A percentile compares a stretch with the other conserved stretches of the same genome.
phyloP scores from a whole-genome alignment of 2,888 invertebrate species.

The Amblyteles armatorius region DNA sequence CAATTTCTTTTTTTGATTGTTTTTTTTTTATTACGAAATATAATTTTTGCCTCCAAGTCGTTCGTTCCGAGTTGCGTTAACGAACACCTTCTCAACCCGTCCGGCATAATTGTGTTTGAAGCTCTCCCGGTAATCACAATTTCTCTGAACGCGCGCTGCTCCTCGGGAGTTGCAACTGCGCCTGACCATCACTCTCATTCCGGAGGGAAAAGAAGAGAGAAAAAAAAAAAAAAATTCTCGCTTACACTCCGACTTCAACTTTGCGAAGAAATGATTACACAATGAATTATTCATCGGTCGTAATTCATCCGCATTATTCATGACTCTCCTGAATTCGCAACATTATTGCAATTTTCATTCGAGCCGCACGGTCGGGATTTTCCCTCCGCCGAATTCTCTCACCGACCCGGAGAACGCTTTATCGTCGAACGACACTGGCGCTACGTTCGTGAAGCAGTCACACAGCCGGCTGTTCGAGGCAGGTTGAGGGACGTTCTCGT shows the following conservation, averaged over 20 bases:
- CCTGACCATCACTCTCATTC: not conserved
- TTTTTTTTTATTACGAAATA: no score
- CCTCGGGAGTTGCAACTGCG: not conserved
- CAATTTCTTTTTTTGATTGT: no score
- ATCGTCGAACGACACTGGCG: not conserved
- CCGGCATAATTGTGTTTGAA: not conserved
- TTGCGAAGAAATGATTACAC: not conserved
- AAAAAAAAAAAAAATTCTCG: not conserved
- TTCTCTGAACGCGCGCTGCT: conserved; percentile 4
- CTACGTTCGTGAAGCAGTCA: not conserved
- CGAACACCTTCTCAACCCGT: not conserved
- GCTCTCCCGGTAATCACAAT: conserved; percentile 3
- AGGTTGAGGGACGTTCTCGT: not conserved
- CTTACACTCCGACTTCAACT: conserved; percentile 4
- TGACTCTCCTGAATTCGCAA: not conserved
- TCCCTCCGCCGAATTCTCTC: not conserved
- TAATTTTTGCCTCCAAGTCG: no score
- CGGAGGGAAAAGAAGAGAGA: not conserved
- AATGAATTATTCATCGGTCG: conserved; percentile 40
- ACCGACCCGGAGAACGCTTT: not conserved
- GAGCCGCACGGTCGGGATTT: not conserved
- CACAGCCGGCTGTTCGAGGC: not conserved
- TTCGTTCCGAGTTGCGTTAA: not conserved
- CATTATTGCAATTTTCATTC: conserved; percentile 16
- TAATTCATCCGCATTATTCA: conserved; percentile 45